Evolutionary conservation across 2,888 invertebrate genomes (phyloP), one percentile per base, ranked within the genome.

Genomic region (Caenorhabditis sp.): DNA sequence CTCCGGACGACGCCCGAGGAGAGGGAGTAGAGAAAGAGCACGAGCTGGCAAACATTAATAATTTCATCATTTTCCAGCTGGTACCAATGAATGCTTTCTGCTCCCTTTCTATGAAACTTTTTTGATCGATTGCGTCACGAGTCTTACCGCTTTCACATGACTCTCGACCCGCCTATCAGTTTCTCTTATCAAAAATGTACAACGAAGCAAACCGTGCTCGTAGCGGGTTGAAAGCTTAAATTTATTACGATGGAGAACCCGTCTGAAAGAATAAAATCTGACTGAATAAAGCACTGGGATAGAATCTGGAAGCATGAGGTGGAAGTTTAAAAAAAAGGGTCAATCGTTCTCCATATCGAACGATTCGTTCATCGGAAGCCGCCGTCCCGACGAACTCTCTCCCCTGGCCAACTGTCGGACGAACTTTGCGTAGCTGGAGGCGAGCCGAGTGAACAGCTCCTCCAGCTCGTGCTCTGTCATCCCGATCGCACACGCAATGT

Each of bases 401-500:
- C n/a, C 61, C 20, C 53, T 61, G 5, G 58, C 56, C 26, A 76
- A 7, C 35, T 76, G 56, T 8, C 71, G 35, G 2, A 72, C 35
- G 30, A 82, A 82, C 39, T 70, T 75, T 1, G 71, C 61, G 26
- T 81, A 82, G n/a, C 73, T 76, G 0, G 74, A 78, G 13, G 75
- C 39, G 9, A 84, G 71, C n/a, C 82, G 70, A 7, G 70, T 46
- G 76, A 84, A 84, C n/a, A 84, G 58, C 27, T 82, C 82, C 17
- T 84, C 84, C 8, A 84, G 24, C 56, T 84, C 84, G 20, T 75
- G 72, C 13, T 83, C 82, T 2, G 72, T 55, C 83, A 83, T 83
- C 61, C 83, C 86, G 11, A 86, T 79, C 8, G 80, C 84, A 59
- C 83, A 84, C 0, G 86, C 86, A 45, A 86, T 73, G 45, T 83